Percentiles rank a stretch among this genome's conserved stretches.
Evolutionary conservation across 1,140 invertebrate species (phyloP).

Genomic region (Octopus sinensis): DNA sequence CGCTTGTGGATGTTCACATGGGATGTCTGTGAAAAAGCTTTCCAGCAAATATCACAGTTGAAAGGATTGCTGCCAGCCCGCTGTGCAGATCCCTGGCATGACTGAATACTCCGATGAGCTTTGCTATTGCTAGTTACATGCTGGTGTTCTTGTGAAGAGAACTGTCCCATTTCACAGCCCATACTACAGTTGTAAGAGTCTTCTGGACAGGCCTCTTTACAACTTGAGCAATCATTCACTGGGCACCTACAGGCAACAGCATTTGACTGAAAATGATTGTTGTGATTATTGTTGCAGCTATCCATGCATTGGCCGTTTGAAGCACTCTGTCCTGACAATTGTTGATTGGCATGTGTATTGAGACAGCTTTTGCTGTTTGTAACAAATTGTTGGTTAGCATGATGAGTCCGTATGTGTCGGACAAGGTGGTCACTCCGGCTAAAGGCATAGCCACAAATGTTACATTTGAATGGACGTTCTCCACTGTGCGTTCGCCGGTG

Average conservation of each 20-base stretch:
- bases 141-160: background rate
- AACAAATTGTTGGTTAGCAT: background rate
- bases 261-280: background rate
- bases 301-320: slow-evolving; percentile 71
- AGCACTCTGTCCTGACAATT: background rate
- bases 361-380: background rate
- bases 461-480: slow-evolving; percentile 7
- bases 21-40: background rate
- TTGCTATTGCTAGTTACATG: background rate
- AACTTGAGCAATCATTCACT: background rate
- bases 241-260: background rate
- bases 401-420: slow-evolving; percentile 6
- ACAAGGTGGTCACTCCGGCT: background rate
- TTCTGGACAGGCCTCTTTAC: background rate
- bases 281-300: slow-evolving; percentile 74
- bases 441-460: slow-evolving; percentile 16
- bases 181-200: background rate
- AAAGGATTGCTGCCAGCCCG: background rate
- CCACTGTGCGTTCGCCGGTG: slow-evolving; percentile 7
- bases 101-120: background rate
- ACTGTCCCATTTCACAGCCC: background rate
- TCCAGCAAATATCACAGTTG: background rate
- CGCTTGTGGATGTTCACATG: background rate
- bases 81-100: background rate
- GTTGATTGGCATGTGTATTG: background rate